phyloP scores from a whole-genome alignment of 2,888 invertebrate genomes.

The Drosophila merina region DNA sequence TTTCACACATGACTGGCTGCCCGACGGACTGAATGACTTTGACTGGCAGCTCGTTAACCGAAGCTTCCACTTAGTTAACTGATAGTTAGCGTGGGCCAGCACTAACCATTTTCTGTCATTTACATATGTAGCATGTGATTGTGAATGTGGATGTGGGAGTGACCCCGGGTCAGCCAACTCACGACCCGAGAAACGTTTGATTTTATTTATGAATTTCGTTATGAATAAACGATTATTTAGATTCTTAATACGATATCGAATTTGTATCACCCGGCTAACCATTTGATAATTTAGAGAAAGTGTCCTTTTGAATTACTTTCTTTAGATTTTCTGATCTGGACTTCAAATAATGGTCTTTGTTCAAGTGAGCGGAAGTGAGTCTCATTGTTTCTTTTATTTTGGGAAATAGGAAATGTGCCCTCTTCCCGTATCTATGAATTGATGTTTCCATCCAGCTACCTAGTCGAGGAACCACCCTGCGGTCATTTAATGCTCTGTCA shows the following conservation, averaged over 20 bases:
- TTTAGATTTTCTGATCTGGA: constrained; percentile 13
- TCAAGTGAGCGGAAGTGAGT: constrained; percentile 38
- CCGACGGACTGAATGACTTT: constrained; percentile 44
- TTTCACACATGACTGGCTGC: constrained; percentile 71
- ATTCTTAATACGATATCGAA: too few relatives aligned
- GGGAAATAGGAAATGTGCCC: constrained; percentile 19
- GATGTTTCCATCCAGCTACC: background rate
- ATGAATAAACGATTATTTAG: background rate
- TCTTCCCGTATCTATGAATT: background rate
- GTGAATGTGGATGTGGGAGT: constrained; percentile 11
- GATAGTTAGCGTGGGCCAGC: constrained; percentile 65
- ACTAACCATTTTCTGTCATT: constrained; percentile 52
- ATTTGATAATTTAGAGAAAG: background rate
- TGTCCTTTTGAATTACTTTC: background rate
- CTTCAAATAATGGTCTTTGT: constrained; percentile 9
- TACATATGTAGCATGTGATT: constrained; percentile 12
- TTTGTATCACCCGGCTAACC: too few relatives aligned
- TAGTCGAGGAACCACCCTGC: constrained; percentile 16
- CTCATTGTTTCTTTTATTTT: constrained; percentile 12
- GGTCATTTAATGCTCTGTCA: constrained; percentile 51
- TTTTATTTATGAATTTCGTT: background rate
- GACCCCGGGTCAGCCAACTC: constrained; percentile 28
- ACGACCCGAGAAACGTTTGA: constrained; percentile 13
- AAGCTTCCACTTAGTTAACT: constrained; percentile 77
- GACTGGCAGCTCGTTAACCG: constrained; percentile 73